Evolutionary conservation across 2,888 invertebrate species (phyloP).

Genomic region (Heteromyza rotundicornis): DNA sequence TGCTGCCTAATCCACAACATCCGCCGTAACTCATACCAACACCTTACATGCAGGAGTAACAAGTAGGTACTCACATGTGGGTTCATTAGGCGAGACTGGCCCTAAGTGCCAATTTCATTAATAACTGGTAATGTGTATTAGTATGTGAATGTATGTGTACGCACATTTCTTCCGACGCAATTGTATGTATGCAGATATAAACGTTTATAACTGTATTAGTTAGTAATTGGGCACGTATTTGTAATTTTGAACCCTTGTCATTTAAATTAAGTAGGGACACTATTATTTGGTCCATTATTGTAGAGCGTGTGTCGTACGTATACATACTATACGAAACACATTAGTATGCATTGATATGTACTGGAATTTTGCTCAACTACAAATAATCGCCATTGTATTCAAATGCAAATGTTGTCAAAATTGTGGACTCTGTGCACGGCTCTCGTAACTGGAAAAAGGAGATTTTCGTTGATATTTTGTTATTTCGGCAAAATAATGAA

Average conservation of each 20-base stretch:
- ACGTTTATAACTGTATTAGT: not conserved
- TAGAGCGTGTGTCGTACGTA: not conserved
- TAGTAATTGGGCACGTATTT: conserved; percentile 18
- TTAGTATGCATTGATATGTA: no score
- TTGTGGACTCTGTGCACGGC: not conserved
- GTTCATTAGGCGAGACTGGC: no score
- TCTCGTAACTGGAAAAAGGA: no score
- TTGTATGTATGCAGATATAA: not conserved
- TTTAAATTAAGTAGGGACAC: conserved; percentile 11
- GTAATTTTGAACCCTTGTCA: conserved; percentile 23
- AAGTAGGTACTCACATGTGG: no score
- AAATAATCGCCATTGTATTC: no score
- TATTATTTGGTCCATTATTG: conserved; percentile 10
- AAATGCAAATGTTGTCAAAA: not conserved
- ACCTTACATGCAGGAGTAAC: no score
- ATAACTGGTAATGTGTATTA: not conserved
- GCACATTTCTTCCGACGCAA: not conserved
- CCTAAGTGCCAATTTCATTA: not conserved
- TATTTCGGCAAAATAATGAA: no score
- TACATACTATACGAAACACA: not conserved
- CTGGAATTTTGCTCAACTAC: no score
- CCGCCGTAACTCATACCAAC: no score
- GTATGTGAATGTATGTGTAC: not conserved
- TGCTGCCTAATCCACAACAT: no score
- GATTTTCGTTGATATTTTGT: no score